phyloP scores from a whole-genome alignment of 2,113 vertebrate genomes.

The Procavia capensis region DNA sequence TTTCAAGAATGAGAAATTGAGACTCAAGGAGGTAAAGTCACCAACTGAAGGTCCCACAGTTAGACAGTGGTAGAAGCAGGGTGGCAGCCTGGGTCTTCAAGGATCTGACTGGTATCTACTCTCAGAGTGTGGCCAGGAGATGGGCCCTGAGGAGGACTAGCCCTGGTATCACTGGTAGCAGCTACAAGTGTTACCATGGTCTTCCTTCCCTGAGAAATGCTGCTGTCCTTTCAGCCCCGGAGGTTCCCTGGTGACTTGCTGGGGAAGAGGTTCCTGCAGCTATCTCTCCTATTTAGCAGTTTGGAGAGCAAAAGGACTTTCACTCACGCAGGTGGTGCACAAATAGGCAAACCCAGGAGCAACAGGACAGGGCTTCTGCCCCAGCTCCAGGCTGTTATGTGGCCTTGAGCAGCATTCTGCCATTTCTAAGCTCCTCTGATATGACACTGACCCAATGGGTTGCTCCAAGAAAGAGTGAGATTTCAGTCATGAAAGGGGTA shows the following conservation, averaged over 20 bases:
- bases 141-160: not conserved
- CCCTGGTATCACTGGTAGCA: not conserved
- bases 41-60: not conserved
- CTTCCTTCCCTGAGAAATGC: constrained; percentile 38
- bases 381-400: not conserved
- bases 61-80: not conserved
- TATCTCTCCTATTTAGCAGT: not conserved
- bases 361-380: not conserved
- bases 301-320: constrained; percentile 16
- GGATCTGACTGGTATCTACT: not conserved
- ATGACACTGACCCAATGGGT: not conserved
- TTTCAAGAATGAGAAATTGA: not conserved
- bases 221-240: not conserved
- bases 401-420: not conserved
- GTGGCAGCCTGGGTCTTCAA: not conserved
- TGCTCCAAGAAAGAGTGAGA: not conserved
- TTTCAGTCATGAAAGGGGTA: not conserved
- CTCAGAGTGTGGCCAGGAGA: not conserved
- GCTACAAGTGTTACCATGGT: not conserved
- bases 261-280: not conserved
- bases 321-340: not conserved
- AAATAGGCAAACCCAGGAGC: not conserved
- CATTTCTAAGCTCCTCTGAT: constrained; percentile 2
- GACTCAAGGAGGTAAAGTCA: not conserved
- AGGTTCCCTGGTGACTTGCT: not conserved